These are phyloP conservation scores for Cylas formicarius DNA, from an alignment of 1,140 invertebrate genomes.

Conservation along the genomic window DNA sequence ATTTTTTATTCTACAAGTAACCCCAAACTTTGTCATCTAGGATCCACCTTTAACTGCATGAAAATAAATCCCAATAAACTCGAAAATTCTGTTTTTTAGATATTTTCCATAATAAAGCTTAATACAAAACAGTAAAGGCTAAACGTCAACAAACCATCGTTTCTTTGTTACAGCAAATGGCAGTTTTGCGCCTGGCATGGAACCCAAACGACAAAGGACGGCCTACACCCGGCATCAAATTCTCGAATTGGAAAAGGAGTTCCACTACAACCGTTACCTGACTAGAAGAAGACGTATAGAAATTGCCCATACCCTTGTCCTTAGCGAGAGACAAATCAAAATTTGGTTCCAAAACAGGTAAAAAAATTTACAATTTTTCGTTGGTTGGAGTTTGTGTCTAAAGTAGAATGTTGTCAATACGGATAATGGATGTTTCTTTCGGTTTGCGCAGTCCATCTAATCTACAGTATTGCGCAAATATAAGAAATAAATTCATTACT, in stretches of 20 bases:
- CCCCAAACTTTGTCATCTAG: too few species aligned
- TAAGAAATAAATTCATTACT: too few species aligned
- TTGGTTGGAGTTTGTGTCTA: too few species aligned
- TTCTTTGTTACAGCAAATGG: slow-evolving; percentile 67
- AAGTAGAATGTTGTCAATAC: background rate
- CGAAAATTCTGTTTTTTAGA: too few species aligned
- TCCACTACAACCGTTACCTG: slow-evolving; percentile 94
- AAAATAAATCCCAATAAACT: too few species aligned
- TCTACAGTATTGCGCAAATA: too few species aligned
- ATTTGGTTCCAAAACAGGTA: slow-evolving; percentile 93
- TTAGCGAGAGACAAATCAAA: slow-evolving; percentile 95
- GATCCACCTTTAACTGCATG: too few species aligned
- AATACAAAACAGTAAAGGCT: too few species aligned
- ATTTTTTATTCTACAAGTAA: too few species aligned
- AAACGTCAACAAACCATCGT: slow-evolving; percentile 2
- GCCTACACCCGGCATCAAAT: slow-evolving; percentile 96
- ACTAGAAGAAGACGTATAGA: slow-evolving; percentile 92
- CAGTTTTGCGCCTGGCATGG: slow-evolving; percentile 81
- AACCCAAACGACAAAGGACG: slow-evolving; percentile 90
- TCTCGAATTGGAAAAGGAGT: slow-evolving; percentile 93
- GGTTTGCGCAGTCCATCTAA: too few species aligned
- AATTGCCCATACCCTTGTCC: slow-evolving; percentile 90
- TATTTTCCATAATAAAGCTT: too few species aligned
- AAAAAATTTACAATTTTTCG: too few species aligned
- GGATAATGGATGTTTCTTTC: slow-evolving; percentile 3